Evolutionary conservation across 2,113 vertebrate genomes (phyloP).

Genomic region (Platanista minor): DNA sequence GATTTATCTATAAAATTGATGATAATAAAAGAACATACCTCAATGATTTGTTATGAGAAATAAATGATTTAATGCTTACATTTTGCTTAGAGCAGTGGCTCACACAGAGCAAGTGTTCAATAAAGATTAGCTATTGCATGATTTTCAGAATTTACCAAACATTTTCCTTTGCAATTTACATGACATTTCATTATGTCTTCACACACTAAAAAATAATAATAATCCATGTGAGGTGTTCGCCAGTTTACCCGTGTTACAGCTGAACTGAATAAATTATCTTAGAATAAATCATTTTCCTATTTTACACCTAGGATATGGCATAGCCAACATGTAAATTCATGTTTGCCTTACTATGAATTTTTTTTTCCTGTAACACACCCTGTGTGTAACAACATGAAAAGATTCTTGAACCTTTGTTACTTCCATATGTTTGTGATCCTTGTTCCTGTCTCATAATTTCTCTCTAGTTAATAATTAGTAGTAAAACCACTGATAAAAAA

Average conservation of each 20-base stretch:
- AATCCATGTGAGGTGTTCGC: not conserved
- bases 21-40: not conserved
- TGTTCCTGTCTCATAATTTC: constrained; percentile 4
- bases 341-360: not conserved
- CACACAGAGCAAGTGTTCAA: not conserved
- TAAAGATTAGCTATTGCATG: not conserved
- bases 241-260: not conserved
- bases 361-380: not conserved
- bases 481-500: constrained; percentile 50
- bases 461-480: constrained; percentile 52
- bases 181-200: not conserved
- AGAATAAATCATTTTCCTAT: not conserved
- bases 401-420: not conserved
- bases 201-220: not conserved
- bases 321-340: not conserved
- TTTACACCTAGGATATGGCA: not conserved
- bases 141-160: not conserved
- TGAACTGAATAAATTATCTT: not conserved
- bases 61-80: not conserved
- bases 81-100: not conserved
- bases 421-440: not conserved
- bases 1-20: not conserved
- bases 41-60: not conserved
- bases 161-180: not conserved
- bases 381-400: not conserved